Conservation (phyloP, 2,113 vertebrate genomes). For the Glareola pratincola region DNA sequence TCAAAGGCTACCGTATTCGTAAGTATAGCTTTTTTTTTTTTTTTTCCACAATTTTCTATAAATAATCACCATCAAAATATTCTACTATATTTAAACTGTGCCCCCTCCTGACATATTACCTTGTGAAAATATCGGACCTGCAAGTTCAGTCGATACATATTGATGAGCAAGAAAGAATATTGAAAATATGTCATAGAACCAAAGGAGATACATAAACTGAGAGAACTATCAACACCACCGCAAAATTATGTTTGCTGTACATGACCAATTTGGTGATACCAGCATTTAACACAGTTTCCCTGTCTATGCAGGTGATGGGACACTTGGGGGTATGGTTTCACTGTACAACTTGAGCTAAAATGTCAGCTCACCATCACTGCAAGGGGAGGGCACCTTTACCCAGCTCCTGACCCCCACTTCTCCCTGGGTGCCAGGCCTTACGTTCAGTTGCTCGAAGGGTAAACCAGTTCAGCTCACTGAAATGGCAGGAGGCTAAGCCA, state of each 20-base stretch:
- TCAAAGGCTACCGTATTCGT: conserved; percentile 88
- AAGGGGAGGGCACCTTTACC: background rate
- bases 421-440: background rate
- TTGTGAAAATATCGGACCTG: background rate
- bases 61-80: background rate
- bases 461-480: background rate
- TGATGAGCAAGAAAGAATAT: background rate
- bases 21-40: conserved; percentile 42
- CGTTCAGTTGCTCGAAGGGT: background rate
- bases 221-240: background rate
- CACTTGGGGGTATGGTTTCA: background rate
- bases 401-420: background rate
- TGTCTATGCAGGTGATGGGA: background rate
- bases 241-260: background rate
- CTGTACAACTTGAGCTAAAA: background rate
- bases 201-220: background rate
- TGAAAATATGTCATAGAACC: background rate
- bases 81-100: background rate
- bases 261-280: background rate
- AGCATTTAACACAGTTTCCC: background rate
- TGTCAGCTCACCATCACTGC: background rate
- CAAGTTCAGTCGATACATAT: background rate
- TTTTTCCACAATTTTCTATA: background rate
- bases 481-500: background rate
- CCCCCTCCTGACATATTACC: background rate